phyloP scores from a whole-genome alignment of 2,888 invertebrate species.

The Octonoba sinensis region DNA sequence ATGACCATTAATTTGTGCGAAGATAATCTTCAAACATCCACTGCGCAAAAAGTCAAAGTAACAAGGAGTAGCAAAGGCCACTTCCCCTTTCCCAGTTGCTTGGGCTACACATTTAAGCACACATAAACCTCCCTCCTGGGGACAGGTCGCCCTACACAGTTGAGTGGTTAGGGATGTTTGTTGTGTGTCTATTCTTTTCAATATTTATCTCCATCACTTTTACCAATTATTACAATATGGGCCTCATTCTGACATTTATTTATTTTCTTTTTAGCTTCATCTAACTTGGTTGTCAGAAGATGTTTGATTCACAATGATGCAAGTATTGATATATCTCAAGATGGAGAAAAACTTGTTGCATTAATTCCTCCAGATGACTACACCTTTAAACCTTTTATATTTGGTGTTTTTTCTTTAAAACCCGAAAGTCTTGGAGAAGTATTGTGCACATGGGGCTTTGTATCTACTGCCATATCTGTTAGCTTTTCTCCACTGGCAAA shows the following conservation, averaged over 20 bases:
- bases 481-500: slow-evolving; percentile 86
- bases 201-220: too few relatives aligned
- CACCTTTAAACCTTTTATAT: slow-evolving; percentile 76
- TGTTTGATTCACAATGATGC: slow-evolving; percentile 91
- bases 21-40: too few relatives aligned
- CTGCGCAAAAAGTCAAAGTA: too few relatives aligned
- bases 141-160: too few relatives aligned
- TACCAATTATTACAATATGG: too few relatives aligned
- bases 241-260: not conserved
- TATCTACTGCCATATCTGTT: slow-evolving; percentile 86
- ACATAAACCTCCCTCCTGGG: too few relatives aligned
- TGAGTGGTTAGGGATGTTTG: too few relatives aligned
- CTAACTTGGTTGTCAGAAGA: slow-evolving; percentile 83
- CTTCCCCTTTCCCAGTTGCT: too few relatives aligned
- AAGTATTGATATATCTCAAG: slow-evolving; percentile 85
- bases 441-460: slow-evolving; percentile 82
- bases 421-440: slow-evolving; percentile 83
- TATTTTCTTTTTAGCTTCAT: slow-evolving; percentile 67
- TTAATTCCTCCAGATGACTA: slow-evolving; percentile 77
- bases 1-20: too few relatives aligned
- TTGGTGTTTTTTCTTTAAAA: slow-evolving; percentile 84
- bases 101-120: too few relatives aligned
- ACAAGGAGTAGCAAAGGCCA: too few relatives aligned
- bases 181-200: too few relatives aligned
- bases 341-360: slow-evolving; percentile 83